These are phyloP conservation scores for Vireo griseus DNA, from an alignment of 2,797 vertebrate species.

Conservation along the genomic window DNA sequence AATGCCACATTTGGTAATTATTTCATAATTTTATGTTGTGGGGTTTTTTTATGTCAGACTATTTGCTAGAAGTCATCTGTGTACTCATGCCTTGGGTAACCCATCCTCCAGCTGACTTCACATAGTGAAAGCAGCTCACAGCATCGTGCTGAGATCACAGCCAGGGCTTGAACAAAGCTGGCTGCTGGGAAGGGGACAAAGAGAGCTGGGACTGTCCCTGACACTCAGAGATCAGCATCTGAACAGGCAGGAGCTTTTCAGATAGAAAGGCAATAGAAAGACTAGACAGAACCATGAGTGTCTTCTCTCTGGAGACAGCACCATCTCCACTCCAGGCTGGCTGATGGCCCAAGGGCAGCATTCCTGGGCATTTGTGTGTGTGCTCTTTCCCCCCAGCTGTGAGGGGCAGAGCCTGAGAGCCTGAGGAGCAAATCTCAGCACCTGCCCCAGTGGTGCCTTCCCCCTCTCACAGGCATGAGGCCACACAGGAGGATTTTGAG, in stretches of 20 bases:
- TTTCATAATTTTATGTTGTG: not conserved
- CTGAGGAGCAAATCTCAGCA: not conserved
- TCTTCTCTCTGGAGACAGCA: not conserved
- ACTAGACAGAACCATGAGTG: not conserved
- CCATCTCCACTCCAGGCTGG: not conserved
- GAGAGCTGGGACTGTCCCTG: not conserved
- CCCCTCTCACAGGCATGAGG: rapidly evolving
- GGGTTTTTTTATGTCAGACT: not conserved
- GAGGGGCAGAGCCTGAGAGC: not conserved
- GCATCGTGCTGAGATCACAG: not conserved
- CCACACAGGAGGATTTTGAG: not conserved
- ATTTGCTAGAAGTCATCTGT: not conserved
- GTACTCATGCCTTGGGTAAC: not conserved
- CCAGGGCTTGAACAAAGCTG: not conserved
- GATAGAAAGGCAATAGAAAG: not conserved
- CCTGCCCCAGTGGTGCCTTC: not conserved
- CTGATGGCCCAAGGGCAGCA: not conserved
- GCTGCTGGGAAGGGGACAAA: not conserved
- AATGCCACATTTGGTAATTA: not conserved
- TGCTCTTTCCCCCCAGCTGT: not conserved
- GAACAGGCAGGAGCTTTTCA: not conserved
- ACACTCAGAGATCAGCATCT: not conserved
- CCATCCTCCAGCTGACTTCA: not conserved
- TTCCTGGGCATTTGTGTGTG: rapidly evolving
- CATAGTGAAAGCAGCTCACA: not conserved